phyloP scores from a whole-genome alignment of 2,888 invertebrate species.

The Heliconius charithonia region DNA sequence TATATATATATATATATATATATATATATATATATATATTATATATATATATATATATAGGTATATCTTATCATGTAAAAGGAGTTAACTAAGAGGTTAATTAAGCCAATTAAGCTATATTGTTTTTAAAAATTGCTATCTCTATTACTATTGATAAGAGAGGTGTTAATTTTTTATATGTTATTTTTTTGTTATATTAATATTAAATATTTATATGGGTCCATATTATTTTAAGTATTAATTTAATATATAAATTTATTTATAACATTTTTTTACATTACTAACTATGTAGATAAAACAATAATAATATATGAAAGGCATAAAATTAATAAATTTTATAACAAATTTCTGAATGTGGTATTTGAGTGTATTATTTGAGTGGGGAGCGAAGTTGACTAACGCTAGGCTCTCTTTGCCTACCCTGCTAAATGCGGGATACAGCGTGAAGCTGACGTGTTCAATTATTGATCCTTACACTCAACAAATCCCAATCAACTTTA shows the following conservation, averaged over 20 bases:
- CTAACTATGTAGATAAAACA: too few relatives aligned
- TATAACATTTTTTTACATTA: too few relatives aligned
- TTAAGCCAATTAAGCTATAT: background rate
- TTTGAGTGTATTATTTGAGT: too few relatives aligned
- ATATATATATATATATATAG: background rate
- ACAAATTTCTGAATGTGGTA: too few relatives aligned
- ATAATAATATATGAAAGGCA: too few relatives aligned
- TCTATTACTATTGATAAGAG: background rate
- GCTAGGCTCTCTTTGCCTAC: too few relatives aligned
- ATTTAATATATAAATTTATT: too few relatives aligned
- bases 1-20: background rate
- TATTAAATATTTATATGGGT: too few relatives aligned
- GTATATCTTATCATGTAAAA: background rate
- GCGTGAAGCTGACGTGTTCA: background rate
- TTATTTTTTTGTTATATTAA: background rate
- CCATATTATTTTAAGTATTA: too few relatives aligned
- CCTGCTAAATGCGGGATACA: too few relatives aligned
- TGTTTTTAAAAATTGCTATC: background rate
- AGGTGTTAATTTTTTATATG: background rate
- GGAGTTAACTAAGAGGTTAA: background rate
- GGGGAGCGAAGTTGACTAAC: too few relatives aligned
- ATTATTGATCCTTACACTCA: background rate
- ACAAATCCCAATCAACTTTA: background rate
- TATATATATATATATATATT: background rate
- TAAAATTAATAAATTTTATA: too few relatives aligned